Conservation (phyloP, 1,140 invertebrate genomes). For the Trichonephila clavata region DNA sequence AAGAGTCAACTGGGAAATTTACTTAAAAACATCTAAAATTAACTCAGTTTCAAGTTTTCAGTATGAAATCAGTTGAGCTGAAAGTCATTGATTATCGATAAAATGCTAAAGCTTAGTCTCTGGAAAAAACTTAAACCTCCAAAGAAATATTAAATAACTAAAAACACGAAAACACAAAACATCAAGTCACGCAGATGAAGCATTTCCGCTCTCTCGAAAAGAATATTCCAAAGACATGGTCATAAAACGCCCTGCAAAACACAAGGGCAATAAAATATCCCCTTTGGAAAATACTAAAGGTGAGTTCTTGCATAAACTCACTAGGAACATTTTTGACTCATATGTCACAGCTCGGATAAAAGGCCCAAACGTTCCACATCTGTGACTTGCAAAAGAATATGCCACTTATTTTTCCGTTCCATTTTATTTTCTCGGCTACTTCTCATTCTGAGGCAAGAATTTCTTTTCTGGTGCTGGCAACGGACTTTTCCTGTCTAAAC, state of each 20-base stretch:
- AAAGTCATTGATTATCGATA: too few species aligned
- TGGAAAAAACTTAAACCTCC: not conserved
- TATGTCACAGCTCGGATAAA: slow-evolving; percentile 54
- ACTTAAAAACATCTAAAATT: too few species aligned
- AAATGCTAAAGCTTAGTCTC: too few species aligned
- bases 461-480: slow-evolving; percentile 3
- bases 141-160: not conserved
- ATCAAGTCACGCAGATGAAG: not conserved
- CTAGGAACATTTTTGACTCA: slow-evolving; percentile 54
- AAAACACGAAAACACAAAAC: not conserved
- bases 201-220: not conserved
- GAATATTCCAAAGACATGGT: slow-evolving; percentile 33
- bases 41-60: too few species aligned
- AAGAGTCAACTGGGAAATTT: too few species aligned
- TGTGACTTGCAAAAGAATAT: slow-evolving; percentile 16
- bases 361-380: slow-evolving; percentile 40
- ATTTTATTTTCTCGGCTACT: slow-evolving; percentile 41
- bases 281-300: slow-evolving; percentile 53
- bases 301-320: slow-evolving; percentile 47
- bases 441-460: slow-evolving; percentile 46
- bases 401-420: slow-evolving; percentile 32
- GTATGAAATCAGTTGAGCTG: too few species aligned
- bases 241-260: slow-evolving; percentile 57
- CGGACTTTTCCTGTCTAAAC: slow-evolving; percentile 64
- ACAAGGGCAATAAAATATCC: slow-evolving; percentile 56